Evolutionary conservation across 2,888 invertebrate genomes (phyloP).

Genomic region (Chrysina gloriosa): DNA sequence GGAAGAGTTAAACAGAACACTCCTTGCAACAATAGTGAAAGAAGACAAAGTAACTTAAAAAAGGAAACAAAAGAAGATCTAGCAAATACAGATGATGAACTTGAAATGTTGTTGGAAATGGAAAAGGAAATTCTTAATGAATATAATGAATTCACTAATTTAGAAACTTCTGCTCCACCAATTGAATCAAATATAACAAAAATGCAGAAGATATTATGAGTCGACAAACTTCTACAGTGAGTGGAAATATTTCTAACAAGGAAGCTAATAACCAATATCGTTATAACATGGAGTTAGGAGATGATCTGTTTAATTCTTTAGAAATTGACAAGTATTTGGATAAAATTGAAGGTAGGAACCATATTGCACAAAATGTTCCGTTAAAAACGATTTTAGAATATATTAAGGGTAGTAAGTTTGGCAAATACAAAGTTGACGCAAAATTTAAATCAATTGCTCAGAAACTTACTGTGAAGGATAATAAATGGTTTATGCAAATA

Average conservation of each 20-base stretch:
- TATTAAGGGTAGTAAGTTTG: slow-evolving; percentile 59
- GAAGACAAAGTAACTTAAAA: not conserved
- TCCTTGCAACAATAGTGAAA: not conserved
- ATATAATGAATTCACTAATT: not conserved
- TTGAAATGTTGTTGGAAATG: slow-evolving; percentile 33
- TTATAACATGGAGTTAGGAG: slow-evolving; percentile 47
- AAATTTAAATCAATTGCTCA: slow-evolving; percentile 69
- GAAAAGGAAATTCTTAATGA: slow-evolving; percentile 21
- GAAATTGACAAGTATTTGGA: slow-evolving; percentile 56
- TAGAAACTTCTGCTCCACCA: not conserved
- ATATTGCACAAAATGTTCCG: slow-evolving; percentile 9
- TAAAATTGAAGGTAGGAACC: slow-evolving; percentile 51
- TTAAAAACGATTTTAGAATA: slow-evolving; percentile 52
- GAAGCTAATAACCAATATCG: slow-evolving; percentile 28
- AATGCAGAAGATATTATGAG: not conserved
- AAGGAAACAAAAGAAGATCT: not conserved
- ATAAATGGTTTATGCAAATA: slow-evolving; percentile 70
- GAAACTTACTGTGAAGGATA: slow-evolving; percentile 68
- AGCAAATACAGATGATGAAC: slow-evolving; percentile 25
- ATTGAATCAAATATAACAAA: not conserved
- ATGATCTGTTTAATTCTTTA: slow-evolving; percentile 58
- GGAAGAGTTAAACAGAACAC: too few species aligned
- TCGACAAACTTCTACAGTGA: too few species aligned
- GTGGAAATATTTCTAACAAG: too few species aligned
- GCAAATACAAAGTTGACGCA: slow-evolving; percentile 69